A percentile compares a stretch with the other conserved stretches of the same genome.
These are phyloP conservation scores for Mionectes olivaceus DNA, from an alignment of 2,797 vertebrate species.

Conservation along the genomic window DNA sequence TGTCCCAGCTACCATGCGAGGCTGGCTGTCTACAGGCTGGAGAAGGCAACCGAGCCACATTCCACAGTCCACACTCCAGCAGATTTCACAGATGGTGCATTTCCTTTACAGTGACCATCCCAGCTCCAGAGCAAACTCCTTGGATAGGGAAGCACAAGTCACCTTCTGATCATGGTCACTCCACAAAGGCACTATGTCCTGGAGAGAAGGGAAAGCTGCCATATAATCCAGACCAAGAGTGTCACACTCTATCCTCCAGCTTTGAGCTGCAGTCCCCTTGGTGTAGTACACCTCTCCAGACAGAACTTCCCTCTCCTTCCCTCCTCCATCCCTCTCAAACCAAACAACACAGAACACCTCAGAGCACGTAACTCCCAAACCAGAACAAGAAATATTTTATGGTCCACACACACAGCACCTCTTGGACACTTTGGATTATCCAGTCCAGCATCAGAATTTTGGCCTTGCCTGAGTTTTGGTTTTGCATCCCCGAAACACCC, in stretches of 20 bases:
- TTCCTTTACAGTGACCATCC: neutral
- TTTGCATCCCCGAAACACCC: neutral
- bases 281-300: neutral
- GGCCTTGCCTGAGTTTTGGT: neutral
- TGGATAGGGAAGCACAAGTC: neutral
- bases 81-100: neutral
- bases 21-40: neutral
- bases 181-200: neutral
- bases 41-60: neutral
- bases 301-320: neutral
- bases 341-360: neutral
- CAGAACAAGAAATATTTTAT: neutral
- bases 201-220: neutral
- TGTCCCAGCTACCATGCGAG: neutral
- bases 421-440: neutral
- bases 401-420: neutral
- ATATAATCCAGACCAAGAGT: neutral
- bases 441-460: neutral
- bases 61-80: neutral
- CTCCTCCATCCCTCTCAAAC: neutral
- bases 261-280: neutral
- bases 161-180: neutral
- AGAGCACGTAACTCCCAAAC: neutral
- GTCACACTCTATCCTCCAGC: neutral
- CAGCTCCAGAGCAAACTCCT: neutral